These are phyloP conservation scores for Tipula vernalis DNA, from an alignment of 2,888 invertebrate genomes.

Conservation along the genomic window DNA sequence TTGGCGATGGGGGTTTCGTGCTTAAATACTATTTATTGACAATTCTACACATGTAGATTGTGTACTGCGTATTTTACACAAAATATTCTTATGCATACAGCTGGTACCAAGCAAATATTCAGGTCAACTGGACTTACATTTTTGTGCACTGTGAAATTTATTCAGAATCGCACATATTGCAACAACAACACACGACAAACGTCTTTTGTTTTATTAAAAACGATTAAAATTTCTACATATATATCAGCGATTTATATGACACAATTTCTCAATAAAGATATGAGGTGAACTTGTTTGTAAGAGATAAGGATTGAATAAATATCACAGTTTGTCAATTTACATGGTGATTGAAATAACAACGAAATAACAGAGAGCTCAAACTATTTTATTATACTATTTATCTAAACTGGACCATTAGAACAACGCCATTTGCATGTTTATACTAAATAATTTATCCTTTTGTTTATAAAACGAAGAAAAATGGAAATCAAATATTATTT, in stretches of 20 bases:
- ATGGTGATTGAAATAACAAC: background rate
- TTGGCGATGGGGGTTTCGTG: background rate
- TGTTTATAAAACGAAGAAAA: background rate
- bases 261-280: background rate
- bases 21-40: background rate
- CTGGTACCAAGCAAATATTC: background rate
- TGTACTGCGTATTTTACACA: background rate
- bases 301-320: background rate
- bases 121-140: background rate
- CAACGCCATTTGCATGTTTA: too few species aligned
- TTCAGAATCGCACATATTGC: background rate
- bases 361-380: background rate
- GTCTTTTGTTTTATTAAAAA: background rate
- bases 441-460: background rate
- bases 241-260: background rate
- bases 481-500: background rate
- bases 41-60: background rate
- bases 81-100: background rate
- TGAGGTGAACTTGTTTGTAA: background rate
- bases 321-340: background rate
- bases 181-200: too few species aligned
- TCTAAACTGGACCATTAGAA: background rate
- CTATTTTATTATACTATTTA: background rate
- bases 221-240: background rate
- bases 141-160: background rate